Conservation (phyloP, 2,113 vertebrate species). For the Pseudonaja textilis region DNA sequence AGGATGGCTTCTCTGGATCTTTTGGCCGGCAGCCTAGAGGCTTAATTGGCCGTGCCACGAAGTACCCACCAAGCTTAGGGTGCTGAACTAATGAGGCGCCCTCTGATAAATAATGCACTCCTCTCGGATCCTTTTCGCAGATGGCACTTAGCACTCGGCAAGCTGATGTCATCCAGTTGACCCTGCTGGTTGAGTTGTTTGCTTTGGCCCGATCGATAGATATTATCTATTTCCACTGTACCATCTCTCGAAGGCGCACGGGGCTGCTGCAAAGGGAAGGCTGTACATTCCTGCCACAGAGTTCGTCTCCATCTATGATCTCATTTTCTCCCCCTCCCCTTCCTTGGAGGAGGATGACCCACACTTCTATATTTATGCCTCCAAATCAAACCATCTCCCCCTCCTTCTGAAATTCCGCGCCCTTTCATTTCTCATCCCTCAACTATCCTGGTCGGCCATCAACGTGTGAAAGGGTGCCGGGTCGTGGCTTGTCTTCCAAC, state of each 20-base stretch:
- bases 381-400: neutral
- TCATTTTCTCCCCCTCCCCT: neutral
- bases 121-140: neutral
- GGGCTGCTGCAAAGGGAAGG: neutral
- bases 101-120: neutral
- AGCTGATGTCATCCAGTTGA: neutral
- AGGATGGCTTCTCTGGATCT: neutral
- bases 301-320: fast-evolving
- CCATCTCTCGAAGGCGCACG: fast-evolving
- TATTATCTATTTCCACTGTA: fast-evolving
- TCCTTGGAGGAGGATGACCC: neutral
- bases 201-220: neutral
- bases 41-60: neutral
- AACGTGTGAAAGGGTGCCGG: too few relatives aligned
- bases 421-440: neutral
- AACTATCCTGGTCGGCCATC: too few relatives aligned
- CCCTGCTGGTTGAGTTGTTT: fast-evolving
- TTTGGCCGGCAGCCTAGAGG: fast-evolving
- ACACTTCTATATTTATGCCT: neutral
- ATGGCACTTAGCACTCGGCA: fast-evolving
- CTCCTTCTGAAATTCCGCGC: neutral
- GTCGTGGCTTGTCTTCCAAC: neutral
- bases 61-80: neutral
- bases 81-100: slow-evolving; percentile 2
- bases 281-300: fast-evolving